Base-by-base conservation (phyloP, 1,140 invertebrate genomes). In the Heterodera schachtii region DNA sequence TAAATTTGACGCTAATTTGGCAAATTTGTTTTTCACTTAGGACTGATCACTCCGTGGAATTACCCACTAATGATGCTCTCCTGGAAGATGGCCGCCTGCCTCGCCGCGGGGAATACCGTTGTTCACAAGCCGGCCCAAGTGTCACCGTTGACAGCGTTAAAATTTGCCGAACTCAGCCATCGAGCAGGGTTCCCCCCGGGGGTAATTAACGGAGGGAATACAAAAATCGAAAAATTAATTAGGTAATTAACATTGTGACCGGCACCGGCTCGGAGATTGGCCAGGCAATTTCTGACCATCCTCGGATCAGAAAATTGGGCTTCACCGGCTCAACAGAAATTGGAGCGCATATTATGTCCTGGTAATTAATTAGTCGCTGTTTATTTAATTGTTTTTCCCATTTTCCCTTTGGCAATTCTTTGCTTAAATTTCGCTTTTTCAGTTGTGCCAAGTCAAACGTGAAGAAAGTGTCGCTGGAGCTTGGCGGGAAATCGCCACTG, bases 1-100 rank as follows among this genome's bases (percentile, higher is more conserved):
- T 31, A 31, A 31, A 31, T 31, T 31, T 31, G 95, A 97, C 91
- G 1, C 92, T 92, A 92, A 93, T 93, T 85, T 93, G 3, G 73
- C 60, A 21, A 64, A 64, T n/a, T 43, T 5, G 13, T 31, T 16
- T 77, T 31, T 64, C 52, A 16, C 4, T 44, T 11, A 71, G 69
- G 80, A 11, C 73, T 81, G 46, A 97, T 98, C 79, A 98, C 97
- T 83, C 96, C 96, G 6, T 98, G 96, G 96, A 98, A 98, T 91
- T 98, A 98, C 90, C 96, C 96, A 0, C 89, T 98, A 44, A 90
- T 98, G 81, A 98, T 99, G 96, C 93, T 94, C 88, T 93, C 95
- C 3, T 98, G 96, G 96, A 98, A 99, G 91, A 91, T 98, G 69
- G 96, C 92, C 0, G 95, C 96, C 3, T 95, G 94, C 8, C 90